Base-by-base conservation (phyloP, 1,140 invertebrate species). In the Ectropis grisescens region DNA sequence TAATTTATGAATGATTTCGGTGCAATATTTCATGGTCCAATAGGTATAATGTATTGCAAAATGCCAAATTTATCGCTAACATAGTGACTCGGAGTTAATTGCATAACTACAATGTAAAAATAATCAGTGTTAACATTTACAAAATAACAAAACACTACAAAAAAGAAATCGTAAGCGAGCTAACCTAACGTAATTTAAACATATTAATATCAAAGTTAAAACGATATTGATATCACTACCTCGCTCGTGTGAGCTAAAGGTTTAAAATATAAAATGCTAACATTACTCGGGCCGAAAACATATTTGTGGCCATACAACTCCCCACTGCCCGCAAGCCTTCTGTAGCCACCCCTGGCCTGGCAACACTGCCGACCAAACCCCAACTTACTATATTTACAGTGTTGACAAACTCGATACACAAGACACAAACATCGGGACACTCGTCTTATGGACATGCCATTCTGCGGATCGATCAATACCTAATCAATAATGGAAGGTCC, bases 151-250 rank as follows among this genome's bases (percentile, higher is more conserved):
- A 62, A 60, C 55, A 65, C 56, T 55, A 69, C 55, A 58, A 75
- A n/a, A n/a, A 60, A 67, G 56, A 62, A 71, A 66, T 58, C 59
- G 54, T 72, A 76, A 80, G 71, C 68, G 48, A 61, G 50, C 62
- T 76, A 68, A 68, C 53, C 65, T 69, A 71, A 46, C 44, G 40
- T 47, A 58, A 37, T 68, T 53, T 67, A 66, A 43, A 64, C 59
- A 69, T 71, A 74, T 47, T 72, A 70, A 71, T 74, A 71, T 69
- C 67, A 67, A 62, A 49, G 68, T 65, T 66, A 70, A 58, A 69
- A 64, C 45, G 50, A 57, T 60, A 56, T 59, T 59, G 56, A 69
- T 68, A 75, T 79, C 66, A 67, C 64, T 58, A 60, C 45, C 56
- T 55, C 38, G 39, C 36, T 48, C 51, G 37, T 40, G 44, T 42